Conservation (phyloP, 2,113 vertebrate species). For the Ochotona curzoniae region DNA sequence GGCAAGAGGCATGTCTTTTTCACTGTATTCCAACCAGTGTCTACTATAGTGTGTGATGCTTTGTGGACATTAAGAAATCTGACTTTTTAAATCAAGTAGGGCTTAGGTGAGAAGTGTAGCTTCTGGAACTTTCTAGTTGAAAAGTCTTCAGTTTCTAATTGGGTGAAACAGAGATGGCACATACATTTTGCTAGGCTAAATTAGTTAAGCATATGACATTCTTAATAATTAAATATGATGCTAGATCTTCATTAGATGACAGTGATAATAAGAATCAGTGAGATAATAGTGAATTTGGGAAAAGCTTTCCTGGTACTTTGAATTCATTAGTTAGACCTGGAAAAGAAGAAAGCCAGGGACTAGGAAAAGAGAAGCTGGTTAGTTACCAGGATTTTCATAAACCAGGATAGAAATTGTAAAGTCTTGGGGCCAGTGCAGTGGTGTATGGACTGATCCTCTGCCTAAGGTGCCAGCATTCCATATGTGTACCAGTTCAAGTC, state of each 20-base stretch:
- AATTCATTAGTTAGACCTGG: background rate
- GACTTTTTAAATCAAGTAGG: constrained; percentile 6
- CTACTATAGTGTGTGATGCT: background rate
- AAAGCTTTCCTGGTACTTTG: background rate
- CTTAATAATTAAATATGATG: background rate
- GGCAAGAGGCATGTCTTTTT: background rate
- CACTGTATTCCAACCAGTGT: background rate
- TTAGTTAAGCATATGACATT: background rate
- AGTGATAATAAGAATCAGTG: background rate
- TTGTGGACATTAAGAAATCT: constrained; percentile 9
- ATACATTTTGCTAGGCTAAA: constrained; percentile 18
- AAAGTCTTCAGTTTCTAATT: constrained; percentile 34
- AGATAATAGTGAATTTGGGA: constrained; percentile 31
- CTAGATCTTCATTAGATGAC: background rate
- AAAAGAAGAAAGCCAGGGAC: background rate
- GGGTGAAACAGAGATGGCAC: background rate
- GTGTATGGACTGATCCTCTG: no score
- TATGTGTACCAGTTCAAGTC: no score
- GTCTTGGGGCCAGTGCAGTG: background rate
- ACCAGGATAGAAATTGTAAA: background rate
- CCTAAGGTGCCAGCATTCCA: no score
- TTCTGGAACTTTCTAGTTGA: constrained; percentile 5
- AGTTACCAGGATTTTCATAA: background rate
- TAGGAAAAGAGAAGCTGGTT: background rate
- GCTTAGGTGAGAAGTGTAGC: background rate